Conservation (phyloP, 2,113 vertebrate genomes). For the Mungos mungo region DNA sequence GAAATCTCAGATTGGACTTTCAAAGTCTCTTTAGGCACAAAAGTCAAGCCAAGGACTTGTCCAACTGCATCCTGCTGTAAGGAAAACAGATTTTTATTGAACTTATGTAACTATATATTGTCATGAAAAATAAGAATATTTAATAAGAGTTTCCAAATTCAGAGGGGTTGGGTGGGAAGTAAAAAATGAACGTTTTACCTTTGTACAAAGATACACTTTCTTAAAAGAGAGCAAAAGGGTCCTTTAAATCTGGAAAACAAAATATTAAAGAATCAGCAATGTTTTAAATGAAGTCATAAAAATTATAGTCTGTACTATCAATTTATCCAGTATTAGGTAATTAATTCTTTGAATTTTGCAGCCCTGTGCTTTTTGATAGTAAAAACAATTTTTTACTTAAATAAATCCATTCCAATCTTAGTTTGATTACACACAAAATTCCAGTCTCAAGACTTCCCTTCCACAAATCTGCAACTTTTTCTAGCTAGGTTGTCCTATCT, state of each 20-base stretch:
- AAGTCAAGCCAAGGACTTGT: not conserved
- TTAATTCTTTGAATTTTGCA: not conserved
- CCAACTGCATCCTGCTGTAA: not conserved
- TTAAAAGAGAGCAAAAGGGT: not conserved
- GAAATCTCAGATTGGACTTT: not conserved
- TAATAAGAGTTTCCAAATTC: not conserved
- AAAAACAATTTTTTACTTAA: not conserved
- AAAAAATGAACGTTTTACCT: not conserved
- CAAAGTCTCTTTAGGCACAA: not conserved
- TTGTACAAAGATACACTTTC: not conserved
- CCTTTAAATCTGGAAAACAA: not conserved
- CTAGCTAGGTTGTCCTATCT: not conserved
- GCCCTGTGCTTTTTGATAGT: not conserved
- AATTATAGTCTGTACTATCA: not conserved
- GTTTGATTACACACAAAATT: not conserved
- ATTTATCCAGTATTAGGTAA: not conserved
- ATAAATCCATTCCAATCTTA: not conserved
- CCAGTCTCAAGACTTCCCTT: not conserved
- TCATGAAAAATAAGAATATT: not conserved
- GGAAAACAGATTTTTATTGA: not conserved
- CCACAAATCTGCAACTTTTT: not conserved
- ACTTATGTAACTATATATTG: not conserved
- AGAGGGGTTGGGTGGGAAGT: not conserved
- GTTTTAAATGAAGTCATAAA: not conserved
- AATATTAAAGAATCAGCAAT: not conserved